These are phyloP conservation scores for Sebastes hubbsi DNA, from an alignment of 2,797 vertebrate genomes.

Conservation along the genomic window DNA sequence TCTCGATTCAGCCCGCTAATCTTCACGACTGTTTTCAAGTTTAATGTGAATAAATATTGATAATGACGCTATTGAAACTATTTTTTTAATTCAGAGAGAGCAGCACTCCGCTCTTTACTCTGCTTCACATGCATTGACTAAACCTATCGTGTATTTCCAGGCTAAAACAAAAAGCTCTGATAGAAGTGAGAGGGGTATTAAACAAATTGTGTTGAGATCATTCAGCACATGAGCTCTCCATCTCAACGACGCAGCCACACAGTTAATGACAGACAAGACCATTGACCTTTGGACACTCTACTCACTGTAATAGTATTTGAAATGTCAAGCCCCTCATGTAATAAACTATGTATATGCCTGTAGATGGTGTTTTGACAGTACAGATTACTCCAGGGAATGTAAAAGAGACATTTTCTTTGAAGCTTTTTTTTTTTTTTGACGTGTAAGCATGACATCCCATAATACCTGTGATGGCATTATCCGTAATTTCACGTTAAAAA, in stretches of 20 bases:
- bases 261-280: conserved; percentile 55
- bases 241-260: conserved; percentile 21
- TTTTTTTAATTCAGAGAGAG: conserved; percentile 40
- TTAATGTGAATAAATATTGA: conserved; percentile 55
- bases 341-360: conserved; percentile 45
- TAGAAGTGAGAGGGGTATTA: conserved; percentile 23
- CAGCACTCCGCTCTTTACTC: conserved; percentile 27
- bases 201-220: conserved; percentile 43
- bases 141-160: conserved; percentile 27
- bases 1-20: neutral
- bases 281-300: conserved; percentile 68
- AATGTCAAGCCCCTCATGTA: conserved; percentile 65
- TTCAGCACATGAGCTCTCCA: conserved; percentile 25
- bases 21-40: conserved; percentile 25
- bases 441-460: neutral
- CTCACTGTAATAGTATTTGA: conserved; percentile 60
- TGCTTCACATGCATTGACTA: neutral
- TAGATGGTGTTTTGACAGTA: conserved; percentile 55
- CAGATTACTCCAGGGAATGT: conserved; percentile 28
- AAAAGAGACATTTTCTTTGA: conserved; percentile 27
- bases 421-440: neutral
- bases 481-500: neutral
- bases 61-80: conserved; percentile 13
- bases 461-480: neutral
- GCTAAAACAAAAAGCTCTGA: neutral